Evolutionary conservation across 2,888 invertebrate genomes (phyloP).

Genomic region (Epistrophe eligans): DNA sequence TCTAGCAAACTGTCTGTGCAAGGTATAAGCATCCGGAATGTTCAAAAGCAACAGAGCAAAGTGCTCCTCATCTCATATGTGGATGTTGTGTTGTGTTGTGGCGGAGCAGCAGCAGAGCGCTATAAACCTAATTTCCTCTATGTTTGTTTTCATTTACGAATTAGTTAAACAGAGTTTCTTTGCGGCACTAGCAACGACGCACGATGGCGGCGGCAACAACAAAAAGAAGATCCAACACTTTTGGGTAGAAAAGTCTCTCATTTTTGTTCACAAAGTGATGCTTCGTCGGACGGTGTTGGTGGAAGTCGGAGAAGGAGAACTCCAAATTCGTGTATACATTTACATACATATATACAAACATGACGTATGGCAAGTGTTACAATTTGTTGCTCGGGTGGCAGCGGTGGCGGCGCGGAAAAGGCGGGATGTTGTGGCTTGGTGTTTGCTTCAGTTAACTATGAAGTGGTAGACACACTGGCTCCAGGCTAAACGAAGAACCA

Average conservation of each 20-base stretch:
- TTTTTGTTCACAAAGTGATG: constrained; percentile 58
- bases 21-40: constrained; percentile 62
- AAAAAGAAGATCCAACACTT: constrained; percentile 47
- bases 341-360: constrained; percentile 69
- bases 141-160: constrained; percentile 77
- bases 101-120: constrained; percentile 43
- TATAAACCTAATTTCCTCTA: constrained; percentile 73
- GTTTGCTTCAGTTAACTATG: constrained; percentile 56
- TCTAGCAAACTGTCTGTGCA: background rate
- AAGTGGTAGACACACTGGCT: constrained; percentile 68
- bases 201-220: constrained; percentile 41
- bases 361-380: constrained; percentile 67
- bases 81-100: constrained; percentile 22
- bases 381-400: constrained; percentile 41
- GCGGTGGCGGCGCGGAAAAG: background rate
- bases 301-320: background rate
- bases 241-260: constrained; percentile 49
- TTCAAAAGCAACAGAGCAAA: constrained; percentile 52
- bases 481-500: constrained; percentile 52
- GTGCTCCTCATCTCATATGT: constrained; percentile 17
- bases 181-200: constrained; percentile 16
- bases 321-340: constrained; percentile 39
- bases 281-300: background rate
- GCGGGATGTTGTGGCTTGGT: constrained; percentile 28
- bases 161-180: constrained; percentile 76